These are phyloP conservation scores for Phodopus roborovskii DNA, from an alignment of 2,113 vertebrate species.

Conservation along the genomic window DNA sequence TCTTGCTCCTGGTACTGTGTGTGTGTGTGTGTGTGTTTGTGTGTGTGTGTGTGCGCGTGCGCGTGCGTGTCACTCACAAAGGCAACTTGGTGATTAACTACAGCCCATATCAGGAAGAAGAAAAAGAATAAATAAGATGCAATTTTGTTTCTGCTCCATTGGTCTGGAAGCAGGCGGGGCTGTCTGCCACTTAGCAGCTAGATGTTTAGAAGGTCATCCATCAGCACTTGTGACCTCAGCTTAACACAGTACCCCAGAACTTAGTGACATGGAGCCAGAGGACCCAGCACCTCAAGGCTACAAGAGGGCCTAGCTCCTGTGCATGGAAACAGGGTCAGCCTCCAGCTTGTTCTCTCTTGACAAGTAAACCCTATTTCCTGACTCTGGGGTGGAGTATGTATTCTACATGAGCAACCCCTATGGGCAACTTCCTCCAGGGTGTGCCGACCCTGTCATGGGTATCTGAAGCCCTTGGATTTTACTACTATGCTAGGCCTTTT, in stretches of 20 bases:
- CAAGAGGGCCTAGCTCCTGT: background rate
- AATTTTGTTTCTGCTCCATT: constrained; percentile 35
- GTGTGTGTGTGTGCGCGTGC: background rate
- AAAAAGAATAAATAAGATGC: constrained; percentile 66
- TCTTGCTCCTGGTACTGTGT: background rate
- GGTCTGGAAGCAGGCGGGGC: constrained; percentile 41
- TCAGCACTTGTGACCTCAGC: background rate
- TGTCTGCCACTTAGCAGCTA: constrained; percentile 16
- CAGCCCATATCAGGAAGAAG: background rate
- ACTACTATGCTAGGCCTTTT: background rate
- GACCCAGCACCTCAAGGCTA: background rate
- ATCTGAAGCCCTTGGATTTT: background rate
- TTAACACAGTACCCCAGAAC: background rate
- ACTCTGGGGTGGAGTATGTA: too few species aligned
- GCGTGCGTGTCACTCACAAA: background rate
- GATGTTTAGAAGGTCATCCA: constrained; percentile 22
- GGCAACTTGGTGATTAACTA: constrained; percentile 79
- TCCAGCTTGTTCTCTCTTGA: background rate
- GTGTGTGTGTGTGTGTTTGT: too few species aligned
- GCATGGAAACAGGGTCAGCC: background rate
- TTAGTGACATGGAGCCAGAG: background rate
- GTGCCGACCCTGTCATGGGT: background rate
- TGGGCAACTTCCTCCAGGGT: background rate
- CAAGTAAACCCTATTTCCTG: background rate
- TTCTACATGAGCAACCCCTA: rapidly evolving